Conservation (phyloP, 2,888 invertebrate species). For the Netelia fuscicornis region DNA sequence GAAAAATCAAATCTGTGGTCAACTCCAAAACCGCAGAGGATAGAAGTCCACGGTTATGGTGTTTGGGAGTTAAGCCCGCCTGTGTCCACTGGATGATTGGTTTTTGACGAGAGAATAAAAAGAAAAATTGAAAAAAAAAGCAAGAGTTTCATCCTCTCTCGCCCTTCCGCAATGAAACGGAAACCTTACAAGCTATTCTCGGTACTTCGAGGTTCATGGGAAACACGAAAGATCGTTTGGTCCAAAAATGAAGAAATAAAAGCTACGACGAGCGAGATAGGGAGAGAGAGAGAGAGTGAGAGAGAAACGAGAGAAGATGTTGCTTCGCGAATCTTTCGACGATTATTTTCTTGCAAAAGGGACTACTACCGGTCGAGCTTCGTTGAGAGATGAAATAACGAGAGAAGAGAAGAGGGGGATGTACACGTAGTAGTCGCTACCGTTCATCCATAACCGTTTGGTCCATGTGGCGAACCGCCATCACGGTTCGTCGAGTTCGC, state of each 20-base stretch:
- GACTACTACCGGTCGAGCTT: background rate
- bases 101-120: constrained; percentile 45
- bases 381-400: constrained; percentile 20
- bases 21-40: constrained; percentile 44
- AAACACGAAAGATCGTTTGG: constrained; percentile 23
- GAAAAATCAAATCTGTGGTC: constrained; percentile 51
- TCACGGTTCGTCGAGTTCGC: constrained; percentile 64
- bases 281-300: background rate
- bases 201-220: background rate
- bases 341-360: constrained; percentile 60
- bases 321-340: constrained; percentile 19
- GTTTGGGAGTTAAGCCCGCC: constrained; percentile 4
- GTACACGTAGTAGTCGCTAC: constrained; percentile 72
- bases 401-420: too few species aligned
- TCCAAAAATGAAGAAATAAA: constrained; percentile 30
- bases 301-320: too few species aligned
- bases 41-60: background rate
- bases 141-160: constrained; percentile 5
- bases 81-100: constrained; percentile 41
- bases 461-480: constrained; percentile 68
- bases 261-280: too few species aligned
- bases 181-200: background rate
- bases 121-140: background rate
- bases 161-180: constrained; percentile 30
- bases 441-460: constrained; percentile 80